Percentiles rank a stretch among this genome's conserved stretches.
phyloP scores from a whole-genome alignment of 2,113 vertebrate genomes.

The Sigmodon hispidus region DNA sequence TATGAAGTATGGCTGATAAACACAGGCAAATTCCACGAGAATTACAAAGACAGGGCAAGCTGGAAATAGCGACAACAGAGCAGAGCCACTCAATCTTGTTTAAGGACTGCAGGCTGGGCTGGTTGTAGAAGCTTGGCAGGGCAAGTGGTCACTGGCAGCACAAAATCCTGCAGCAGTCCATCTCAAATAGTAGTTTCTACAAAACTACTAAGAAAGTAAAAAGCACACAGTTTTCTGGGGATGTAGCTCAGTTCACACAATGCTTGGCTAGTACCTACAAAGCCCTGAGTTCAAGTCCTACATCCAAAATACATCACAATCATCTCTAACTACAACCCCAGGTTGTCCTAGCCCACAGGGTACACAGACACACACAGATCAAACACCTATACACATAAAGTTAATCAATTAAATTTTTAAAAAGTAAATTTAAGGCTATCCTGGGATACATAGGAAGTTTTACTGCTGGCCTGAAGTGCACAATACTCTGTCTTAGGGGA shows the following conservation, averaged over 20 bases:
- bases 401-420: background rate
- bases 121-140: background rate
- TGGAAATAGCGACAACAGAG: background rate
- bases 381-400: background rate
- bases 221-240: background rate
- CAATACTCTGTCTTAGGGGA: background rate
- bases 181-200: too few relatives aligned
- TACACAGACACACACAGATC: background rate
- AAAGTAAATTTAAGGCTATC: background rate
- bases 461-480: background rate
- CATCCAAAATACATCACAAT: background rate
- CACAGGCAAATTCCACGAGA: constrained; percentile 25
- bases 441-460: background rate
- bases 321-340: background rate
- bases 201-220: background rate
- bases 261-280: background rate
- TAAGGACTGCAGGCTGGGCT: background rate
- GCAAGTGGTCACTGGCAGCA: background rate
- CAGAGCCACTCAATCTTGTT: background rate
- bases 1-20: background rate
- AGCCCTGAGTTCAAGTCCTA: background rate
- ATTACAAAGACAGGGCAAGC: constrained; percentile 17
- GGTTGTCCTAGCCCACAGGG: background rate
- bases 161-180: background rate
- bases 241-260: background rate